These are phyloP conservation scores for Emys orbicularis DNA, from an alignment of 2,797 vertebrate species.

Conservation along the genomic window DNA sequence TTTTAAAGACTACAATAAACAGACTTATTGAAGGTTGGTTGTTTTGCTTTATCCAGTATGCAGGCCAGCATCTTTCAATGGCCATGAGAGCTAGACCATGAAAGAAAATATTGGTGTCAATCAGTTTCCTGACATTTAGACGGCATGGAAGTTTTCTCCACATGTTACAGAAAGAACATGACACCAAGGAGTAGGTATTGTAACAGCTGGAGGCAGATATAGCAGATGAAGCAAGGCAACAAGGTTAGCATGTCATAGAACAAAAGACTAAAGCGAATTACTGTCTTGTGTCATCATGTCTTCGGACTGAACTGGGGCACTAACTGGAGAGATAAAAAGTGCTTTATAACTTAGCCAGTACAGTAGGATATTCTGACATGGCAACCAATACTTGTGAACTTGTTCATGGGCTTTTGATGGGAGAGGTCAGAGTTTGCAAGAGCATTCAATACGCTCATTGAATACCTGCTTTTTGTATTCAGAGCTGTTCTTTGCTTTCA, in stretches of 20 bases:
- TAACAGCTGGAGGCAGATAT: neutral
- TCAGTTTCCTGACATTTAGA: neutral
- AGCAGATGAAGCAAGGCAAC: neutral
- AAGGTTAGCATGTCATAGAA: neutral
- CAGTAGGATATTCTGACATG: neutral
- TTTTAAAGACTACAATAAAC: neutral
- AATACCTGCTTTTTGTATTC: neutral
- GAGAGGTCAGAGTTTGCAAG: neutral
- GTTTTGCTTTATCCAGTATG: neutral
- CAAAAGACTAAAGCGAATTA: neutral
- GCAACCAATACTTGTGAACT: neutral
- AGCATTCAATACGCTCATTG: neutral
- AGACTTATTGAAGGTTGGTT: neutral
- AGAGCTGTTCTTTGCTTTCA: neutral
- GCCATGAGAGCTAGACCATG: neutral
- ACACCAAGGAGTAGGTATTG: neutral
- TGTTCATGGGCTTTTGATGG: neutral
- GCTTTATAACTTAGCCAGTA: neutral
- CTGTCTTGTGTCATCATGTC: neutral
- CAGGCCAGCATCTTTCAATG: neutral
- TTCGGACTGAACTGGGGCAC: neutral
- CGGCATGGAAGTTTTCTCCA: neutral
- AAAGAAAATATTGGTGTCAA: neutral
- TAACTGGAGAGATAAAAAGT: neutral
- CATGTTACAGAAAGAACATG: neutral